phyloP scores from a whole-genome alignment of 1,140 invertebrate genomes.

The Drosophila arawakana region DNA sequence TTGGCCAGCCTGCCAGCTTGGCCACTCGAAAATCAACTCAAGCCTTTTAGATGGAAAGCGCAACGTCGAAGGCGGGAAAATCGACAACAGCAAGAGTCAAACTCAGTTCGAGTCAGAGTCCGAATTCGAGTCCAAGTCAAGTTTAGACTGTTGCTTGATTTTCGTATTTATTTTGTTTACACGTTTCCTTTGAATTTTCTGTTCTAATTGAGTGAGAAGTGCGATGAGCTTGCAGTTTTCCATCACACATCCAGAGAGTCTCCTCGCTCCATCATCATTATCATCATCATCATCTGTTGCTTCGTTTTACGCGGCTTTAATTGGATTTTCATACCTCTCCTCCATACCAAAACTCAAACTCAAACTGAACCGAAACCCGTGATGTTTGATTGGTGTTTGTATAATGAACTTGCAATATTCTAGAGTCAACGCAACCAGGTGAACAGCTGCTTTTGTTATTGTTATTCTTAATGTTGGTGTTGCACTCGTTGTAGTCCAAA shows the following conservation, averaged over 20 bases:
- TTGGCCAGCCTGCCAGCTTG: slow-evolving; percentile 39
- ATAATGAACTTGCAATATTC: slow-evolving; percentile 82
- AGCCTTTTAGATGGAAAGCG: slow-evolving; percentile 71
- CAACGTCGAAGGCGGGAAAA: slow-evolving; percentile 56
- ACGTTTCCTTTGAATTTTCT: slow-evolving; percentile 82
- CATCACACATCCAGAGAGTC: slow-evolving; percentile 53
- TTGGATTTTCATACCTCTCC: slow-evolving; percentile 80
- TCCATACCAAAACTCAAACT: slow-evolving; percentile 6
- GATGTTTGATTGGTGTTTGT: slow-evolving; percentile 80
- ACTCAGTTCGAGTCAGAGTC: slow-evolving; percentile 20
- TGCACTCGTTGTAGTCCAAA: slow-evolving; percentile 32
- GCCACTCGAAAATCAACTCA: slow-evolving; percentile 77
- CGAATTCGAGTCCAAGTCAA: neutral
- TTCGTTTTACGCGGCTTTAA: slow-evolving; percentile 68
- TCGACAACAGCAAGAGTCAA: slow-evolving; percentile 60
- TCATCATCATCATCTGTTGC: slow-evolving; percentile 62
- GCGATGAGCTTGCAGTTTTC: slow-evolving; percentile 77
- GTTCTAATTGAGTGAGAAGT: slow-evolving; percentile 83
- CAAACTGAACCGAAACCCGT: slow-evolving; percentile 10
- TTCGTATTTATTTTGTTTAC: slow-evolving; percentile 77
- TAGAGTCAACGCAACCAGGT: neutral
- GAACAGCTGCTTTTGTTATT: slow-evolving; percentile 51
- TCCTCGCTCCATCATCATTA: neutral
- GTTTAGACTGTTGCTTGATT: slow-evolving; percentile 55
- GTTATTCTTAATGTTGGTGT: slow-evolving; percentile 30